Evolutionary conservation across 2,888 invertebrate species (phyloP).

Genomic region (Morpho achilles): DNA sequence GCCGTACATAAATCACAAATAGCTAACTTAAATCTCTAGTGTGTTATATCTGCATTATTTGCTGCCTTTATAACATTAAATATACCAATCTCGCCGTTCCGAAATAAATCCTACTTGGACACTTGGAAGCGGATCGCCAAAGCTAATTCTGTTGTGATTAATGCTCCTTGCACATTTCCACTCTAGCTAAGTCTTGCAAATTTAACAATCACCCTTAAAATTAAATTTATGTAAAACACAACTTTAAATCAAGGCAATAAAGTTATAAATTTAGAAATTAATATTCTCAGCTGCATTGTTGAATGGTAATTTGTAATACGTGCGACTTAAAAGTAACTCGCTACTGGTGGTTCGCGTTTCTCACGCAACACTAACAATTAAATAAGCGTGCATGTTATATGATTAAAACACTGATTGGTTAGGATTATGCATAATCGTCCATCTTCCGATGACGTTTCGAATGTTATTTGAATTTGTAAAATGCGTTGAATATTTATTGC

Average conservation of each 20-base stretch:
- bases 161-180: conserved; percentile 73
- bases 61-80: conserved; percentile 29
- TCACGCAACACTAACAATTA: conserved; percentile 73
- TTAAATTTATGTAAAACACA: conserved; percentile 28
- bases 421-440: conserved; percentile 31
- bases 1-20: conserved; percentile 28
- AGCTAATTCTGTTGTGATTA: conserved; percentile 79
- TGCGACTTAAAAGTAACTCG: conserved; percentile 55
- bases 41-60: conserved; percentile 35
- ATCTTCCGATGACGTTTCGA: conserved; percentile 14
- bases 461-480: conserved; percentile 11
- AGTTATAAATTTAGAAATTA: conserved; percentile 2
- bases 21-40: conserved; percentile 27
- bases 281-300: conserved; percentile 11
- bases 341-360: conserved; percentile 72
- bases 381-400: conserved; percentile 58
- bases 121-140: conserved; percentile 74
- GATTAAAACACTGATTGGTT: conserved; percentile 53
- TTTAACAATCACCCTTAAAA: conserved; percentile 24
- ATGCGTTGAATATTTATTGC: neutral
- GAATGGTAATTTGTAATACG: conserved; percentile 33
- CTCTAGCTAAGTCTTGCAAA: conserved; percentile 49
- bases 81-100: conserved; percentile 32
- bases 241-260: conserved; percentile 35
- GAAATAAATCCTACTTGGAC: conserved; percentile 70